Evolutionary conservation across 2,888 invertebrate genomes (phyloP).

Genomic region (Dorcus hopei): DNA sequence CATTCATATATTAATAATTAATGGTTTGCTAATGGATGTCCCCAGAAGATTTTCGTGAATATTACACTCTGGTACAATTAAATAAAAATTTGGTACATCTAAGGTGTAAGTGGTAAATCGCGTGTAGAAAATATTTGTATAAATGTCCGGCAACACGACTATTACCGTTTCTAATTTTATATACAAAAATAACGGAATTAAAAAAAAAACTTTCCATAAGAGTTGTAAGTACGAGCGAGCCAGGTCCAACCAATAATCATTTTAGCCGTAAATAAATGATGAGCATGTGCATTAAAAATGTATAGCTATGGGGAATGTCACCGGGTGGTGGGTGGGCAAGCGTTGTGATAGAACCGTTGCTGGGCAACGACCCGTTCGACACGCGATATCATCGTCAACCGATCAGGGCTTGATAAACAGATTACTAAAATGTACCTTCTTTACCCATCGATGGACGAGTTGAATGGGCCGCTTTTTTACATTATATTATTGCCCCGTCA

Average conservation of each 20-base stretch:
- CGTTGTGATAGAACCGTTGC: slow-evolving; percentile 46
- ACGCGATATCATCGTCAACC: slow-evolving; percentile 49
- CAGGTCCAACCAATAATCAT: slow-evolving; percentile 44
- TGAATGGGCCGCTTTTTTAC: slow-evolving; percentile 18
- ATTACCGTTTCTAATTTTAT: not conserved
- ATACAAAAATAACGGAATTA: slow-evolving; percentile 22
- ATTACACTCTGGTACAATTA: no score
- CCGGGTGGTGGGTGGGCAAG: slow-evolving; percentile 30
- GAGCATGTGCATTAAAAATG: slow-evolving; percentile 46
- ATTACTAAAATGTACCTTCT: slow-evolving; percentile 10
- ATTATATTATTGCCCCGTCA: slow-evolving; percentile 20
- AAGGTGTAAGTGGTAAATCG: slow-evolving; percentile 13
- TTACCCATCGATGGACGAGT: slow-evolving; percentile 2
- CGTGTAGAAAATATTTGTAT: slow-evolving; percentile 6
- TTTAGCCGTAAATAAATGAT: slow-evolving; percentile 47
- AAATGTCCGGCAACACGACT: slow-evolving; percentile 1
- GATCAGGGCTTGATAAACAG: slow-evolving; percentile 34
- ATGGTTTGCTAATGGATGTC: no score
- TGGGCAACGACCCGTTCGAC: slow-evolving; percentile 39
- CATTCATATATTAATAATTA: no score
- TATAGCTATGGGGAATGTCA: slow-evolving; percentile 34
- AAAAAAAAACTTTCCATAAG: slow-evolving; percentile 31
- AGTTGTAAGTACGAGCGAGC: slow-evolving; percentile 33
- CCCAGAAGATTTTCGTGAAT: no score
- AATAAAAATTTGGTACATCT: no score